Base-by-base conservation (phyloP, 1,140 invertebrate genomes). In the Drosophila suzukii region DNA sequence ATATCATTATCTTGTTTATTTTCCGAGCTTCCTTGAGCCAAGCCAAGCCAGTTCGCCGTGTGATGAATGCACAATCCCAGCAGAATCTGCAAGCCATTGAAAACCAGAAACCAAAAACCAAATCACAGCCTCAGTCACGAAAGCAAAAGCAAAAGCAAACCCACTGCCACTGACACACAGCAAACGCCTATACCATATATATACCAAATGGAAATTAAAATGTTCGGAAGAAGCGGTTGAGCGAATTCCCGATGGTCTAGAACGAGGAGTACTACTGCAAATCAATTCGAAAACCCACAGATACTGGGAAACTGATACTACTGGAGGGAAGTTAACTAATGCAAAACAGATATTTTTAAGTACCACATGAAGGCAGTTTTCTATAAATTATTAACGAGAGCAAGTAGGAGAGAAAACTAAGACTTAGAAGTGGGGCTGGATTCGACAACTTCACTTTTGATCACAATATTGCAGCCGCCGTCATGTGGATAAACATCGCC, bases 401-500 rank as follows among this genome's bases (percentile, higher is more conserved):
- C 36, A 65, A 49, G 13, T 34, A 63, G 71, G 72, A 75, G 72
- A 75, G 72, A 65, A 36, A 36, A 70, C 63, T 34, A 65, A 77
- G 74, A 75, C 72, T 71, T 57, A 61, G 24, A 56, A 61, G 27
- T 55, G 66, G 58, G 32, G 60, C 63, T 66, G 60, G 47, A 49
- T 50, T 67, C n/a, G 63, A 67, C 44, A 47, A 47, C 63, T 51
- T 59, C 70, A 54, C 39, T 46, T 47, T 74, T 53, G 50, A 60
- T 34, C 51, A 65, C 41, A 70, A 57, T 50, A 67, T 41, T 32
- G 43, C 72, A 83, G 60, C 60, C 72, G 67, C 70, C 83, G 77
- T 74, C 75, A 88, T 88, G 83, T 83, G 83, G 79, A 88, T 70
- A 63, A 61, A 65, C 54, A 43, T 80, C 60, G 67, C 60, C 39